A percentile compares a stretch with the other conserved stretches of the same genome.
phyloP scores from a whole-genome alignment of 1,140 invertebrate genomes.

The Platyscapa corneri region DNA sequence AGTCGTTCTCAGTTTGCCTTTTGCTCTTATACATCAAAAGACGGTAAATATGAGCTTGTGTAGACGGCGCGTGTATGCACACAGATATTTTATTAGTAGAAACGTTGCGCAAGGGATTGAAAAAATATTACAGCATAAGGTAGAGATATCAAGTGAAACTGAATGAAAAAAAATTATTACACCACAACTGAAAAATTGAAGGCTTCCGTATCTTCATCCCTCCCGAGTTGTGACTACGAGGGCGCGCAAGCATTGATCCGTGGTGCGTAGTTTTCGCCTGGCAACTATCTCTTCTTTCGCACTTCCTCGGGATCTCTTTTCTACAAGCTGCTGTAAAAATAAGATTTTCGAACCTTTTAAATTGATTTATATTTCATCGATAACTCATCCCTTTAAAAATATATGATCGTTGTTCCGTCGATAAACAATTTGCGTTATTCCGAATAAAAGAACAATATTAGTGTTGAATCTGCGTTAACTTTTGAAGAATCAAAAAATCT shows the following conservation, averaged over 20 bases:
- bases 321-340: not conserved
- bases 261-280: not conserved
- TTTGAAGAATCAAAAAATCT: too few species aligned
- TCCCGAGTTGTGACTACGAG: slow-evolving; percentile 36
- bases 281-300: slow-evolving; percentile 7
- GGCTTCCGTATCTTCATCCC: slow-evolving; percentile 56
- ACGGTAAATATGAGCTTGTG: not conserved
- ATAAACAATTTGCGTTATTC: too few species aligned
- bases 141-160: not conserved
- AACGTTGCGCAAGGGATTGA: slow-evolving; percentile 11
- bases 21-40: too few species aligned
- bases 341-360: too few species aligned
- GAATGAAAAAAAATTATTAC: slow-evolving; percentile 25
- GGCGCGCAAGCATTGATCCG: slow-evolving; percentile 57
- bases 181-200: slow-evolving; percentile 50
- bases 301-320: not conserved
- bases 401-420: too few species aligned
- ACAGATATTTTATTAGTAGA: not conserved
- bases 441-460: too few species aligned
- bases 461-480: too few species aligned
- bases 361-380: too few species aligned
- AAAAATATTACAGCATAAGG: slow-evolving; percentile 20
- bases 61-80: not conserved
- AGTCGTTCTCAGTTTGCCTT: too few species aligned
- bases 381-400: too few species aligned